Percentiles rank a stretch among this genome's conserved stretches.
These are phyloP conservation scores for Mycetomoellerius zeteki DNA, from an alignment of 1,140 invertebrate species.

Conservation along the genomic window DNA sequence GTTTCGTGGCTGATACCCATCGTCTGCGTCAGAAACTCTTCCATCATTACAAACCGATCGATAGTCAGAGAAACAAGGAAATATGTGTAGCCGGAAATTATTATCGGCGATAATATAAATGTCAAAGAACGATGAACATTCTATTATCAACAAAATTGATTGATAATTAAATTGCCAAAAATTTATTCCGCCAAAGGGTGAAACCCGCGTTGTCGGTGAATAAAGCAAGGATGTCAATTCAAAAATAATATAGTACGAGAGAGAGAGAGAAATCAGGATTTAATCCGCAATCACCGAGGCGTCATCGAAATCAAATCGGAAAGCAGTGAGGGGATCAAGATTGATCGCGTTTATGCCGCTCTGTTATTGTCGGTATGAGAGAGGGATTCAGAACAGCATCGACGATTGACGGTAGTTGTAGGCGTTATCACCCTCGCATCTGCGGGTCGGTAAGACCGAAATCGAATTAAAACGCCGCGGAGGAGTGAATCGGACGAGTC, in stretches of 20 bases:
- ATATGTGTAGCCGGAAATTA: slow-evolving; percentile 20
- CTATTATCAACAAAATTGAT: background rate
- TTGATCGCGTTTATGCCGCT: slow-evolving; percentile 21
- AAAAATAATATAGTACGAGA: background rate
- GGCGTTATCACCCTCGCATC: slow-evolving; percentile 71
- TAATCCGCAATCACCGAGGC: slow-evolving; percentile 35
- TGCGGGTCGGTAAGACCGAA: slow-evolving; percentile 59
- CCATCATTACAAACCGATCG: slow-evolving; percentile 27
- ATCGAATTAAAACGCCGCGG: slow-evolving; percentile 71
- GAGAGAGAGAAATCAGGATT: background rate
- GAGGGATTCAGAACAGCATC: slow-evolving; percentile 13
- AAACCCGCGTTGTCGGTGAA: background rate
- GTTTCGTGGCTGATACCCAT: slow-evolving; percentile 56
- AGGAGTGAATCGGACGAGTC: slow-evolving; percentile 9
- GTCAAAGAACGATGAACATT: background rate
- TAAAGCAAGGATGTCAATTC: background rate
- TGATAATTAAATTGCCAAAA: background rate
- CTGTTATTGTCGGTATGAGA: slow-evolving; percentile 44
- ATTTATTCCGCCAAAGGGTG: background rate
- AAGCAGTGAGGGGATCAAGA: slow-evolving; percentile 5
- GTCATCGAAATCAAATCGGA: slow-evolving; percentile 41
- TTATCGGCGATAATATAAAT: background rate
- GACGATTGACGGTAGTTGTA: background rate
- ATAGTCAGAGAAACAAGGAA: slow-evolving; percentile 17
- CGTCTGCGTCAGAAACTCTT: slow-evolving; percentile 44